Evolutionary conservation across 2,113 vertebrate species (phyloP), one percentile per base, ranked within the genome.

Genomic region (Nerophis lumbriciformis): DNA sequence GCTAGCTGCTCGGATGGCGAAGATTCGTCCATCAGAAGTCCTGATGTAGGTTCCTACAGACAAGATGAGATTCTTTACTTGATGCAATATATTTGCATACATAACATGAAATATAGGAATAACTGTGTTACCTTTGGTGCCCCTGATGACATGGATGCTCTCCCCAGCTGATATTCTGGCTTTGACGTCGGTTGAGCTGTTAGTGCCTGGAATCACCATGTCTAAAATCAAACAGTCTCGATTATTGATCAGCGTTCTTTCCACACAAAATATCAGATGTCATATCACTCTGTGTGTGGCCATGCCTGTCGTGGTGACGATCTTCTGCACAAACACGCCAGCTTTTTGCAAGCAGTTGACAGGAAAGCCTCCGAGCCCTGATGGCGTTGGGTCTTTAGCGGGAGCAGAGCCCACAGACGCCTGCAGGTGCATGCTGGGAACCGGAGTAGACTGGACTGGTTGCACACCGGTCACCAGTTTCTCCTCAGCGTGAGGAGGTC

Each of bases 301-400:
- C 48, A 47, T 65, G 97, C 96, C 96, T 55, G 95, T 95, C 15
- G 95, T 96, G 65, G 95, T 98, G 85, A 98, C 93, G 37, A 98
- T 95, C 84, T 94, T 98, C 87, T 98, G 96, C 28, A 98, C 94
- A n/a, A 96, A 91, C 68, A 98, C 94, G 2, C 96, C 96, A 0
- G 95, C 96, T 52, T 96, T 93, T 63, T 98, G 93, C 53, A 98
- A 88, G 84, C 93, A 95, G 84, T 94, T 96, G 75, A 97, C 91
- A 0, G 94, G 93, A 73, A 98, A 98, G 60, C 92, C 88, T 44
- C 90, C 88, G 0, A 93, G 81, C 71, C 85, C 90, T 82, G 93
- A 92, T 68, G 78, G 83, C 0, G 93, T 87, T 48, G 89, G 68
- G 4, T 63, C 42, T 0, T 60, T 54, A 12, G 59, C 44, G 0